Evolutionary conservation across 2,113 vertebrate genomes (phyloP).

Genomic region (Rhadina sibilatrix): DNA sequence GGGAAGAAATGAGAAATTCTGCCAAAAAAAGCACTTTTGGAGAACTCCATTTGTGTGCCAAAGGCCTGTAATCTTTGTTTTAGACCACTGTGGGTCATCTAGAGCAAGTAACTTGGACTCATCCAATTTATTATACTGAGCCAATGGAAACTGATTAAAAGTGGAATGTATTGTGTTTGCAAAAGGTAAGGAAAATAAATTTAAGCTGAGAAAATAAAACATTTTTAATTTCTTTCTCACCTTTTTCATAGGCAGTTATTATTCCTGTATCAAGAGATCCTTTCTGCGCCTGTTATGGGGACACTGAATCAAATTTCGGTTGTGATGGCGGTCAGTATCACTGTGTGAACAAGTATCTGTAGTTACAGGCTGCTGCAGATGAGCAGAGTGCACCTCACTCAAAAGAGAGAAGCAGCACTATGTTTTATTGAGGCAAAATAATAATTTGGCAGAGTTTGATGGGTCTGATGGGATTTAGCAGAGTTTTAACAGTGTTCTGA

Average conservation of each 20-base stretch:
- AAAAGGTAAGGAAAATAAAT: not conserved
- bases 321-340: slow-evolving; percentile 84
- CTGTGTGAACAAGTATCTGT: not conserved
- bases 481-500: not conserved
- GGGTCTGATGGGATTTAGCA: not conserved
- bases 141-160: not conserved
- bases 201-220: not conserved
- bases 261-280: slow-evolving; percentile 75
- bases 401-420: not conserved
- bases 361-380: not conserved
- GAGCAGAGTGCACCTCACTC: not conserved
- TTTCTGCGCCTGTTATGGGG: slow-evolving; percentile 81
- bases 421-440: not conserved
- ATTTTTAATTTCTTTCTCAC: not conserved
- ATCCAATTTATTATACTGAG: not conserved
- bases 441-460: not conserved
- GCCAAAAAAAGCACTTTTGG: not conserved
- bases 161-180: not conserved
- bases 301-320: slow-evolving; percentile 78
- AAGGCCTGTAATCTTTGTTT: not conserved
- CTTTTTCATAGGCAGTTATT: slow-evolving; percentile 76
- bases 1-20: not conserved
- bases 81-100: not conserved
- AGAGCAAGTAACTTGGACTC: not conserved
- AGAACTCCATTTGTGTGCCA: not conserved